Evolutionary conservation across 2,888 invertebrate species (phyloP).

Genomic region (Ryuthela nishihirai): DNA sequence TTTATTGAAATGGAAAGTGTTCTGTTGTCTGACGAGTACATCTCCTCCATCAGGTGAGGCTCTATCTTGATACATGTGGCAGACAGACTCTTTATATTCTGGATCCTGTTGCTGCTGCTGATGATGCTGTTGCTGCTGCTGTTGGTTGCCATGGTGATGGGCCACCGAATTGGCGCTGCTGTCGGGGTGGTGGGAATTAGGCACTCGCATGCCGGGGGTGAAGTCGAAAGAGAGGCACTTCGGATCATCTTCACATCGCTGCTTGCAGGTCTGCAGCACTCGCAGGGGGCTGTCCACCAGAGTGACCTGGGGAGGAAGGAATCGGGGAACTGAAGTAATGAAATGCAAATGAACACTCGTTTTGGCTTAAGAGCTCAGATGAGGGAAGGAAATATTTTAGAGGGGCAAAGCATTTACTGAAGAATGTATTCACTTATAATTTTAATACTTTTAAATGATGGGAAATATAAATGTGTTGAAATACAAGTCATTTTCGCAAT

Average conservation of each 20-base stretch:
- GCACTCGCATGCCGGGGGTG: conserved; percentile 58
- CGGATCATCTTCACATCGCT: conserved; percentile 71
- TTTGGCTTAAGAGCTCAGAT: too few species aligned
- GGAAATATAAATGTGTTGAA: too few species aligned
- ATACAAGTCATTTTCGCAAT: too few species aligned
- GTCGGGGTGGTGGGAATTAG: conserved; percentile 5
- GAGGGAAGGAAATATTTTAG: too few species aligned
- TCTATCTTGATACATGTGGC: conserved; percentile 60
- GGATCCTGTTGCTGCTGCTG: conserved; percentile 22
- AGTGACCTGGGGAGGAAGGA: conserved; percentile 57
- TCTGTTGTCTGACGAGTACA: conserved; percentile 78
- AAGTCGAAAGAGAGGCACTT: conserved; percentile 81
- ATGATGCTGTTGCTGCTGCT: neutral
- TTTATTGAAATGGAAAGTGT: conserved; percentile 85
- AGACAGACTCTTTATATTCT: conserved; percentile 29
- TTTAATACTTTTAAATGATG: too few species aligned
- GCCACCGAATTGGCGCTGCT: neutral
- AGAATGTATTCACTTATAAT: too few species aligned
- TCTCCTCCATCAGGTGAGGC: conserved; percentile 84
- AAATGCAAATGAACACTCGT: too few species aligned
- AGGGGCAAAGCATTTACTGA: too few species aligned
- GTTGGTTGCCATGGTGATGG: neutral
- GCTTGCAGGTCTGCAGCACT: conserved; percentile 83
- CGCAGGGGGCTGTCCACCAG: conserved; percentile 81
- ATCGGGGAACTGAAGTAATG: too few species aligned